Conservation (phyloP, 2,888 invertebrate species). For the Metellina segmentata region DNA sequence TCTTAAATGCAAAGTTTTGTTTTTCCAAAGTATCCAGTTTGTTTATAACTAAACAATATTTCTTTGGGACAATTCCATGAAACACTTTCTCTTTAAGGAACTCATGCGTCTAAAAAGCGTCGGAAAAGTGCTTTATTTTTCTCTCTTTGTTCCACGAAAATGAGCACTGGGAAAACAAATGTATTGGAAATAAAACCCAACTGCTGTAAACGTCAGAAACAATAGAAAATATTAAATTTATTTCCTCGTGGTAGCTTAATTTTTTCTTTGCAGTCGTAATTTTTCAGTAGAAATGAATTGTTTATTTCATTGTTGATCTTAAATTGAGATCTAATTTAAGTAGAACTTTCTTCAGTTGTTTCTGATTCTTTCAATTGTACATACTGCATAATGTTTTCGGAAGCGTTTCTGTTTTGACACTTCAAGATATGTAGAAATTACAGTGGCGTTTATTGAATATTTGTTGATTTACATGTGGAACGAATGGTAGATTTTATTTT, state of each 20-base stretch:
- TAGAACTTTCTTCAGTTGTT: background rate
- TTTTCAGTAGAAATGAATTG: background rate
- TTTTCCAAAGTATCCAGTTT: background rate
- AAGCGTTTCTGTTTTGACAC: too few species aligned
- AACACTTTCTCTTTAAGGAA: background rate
- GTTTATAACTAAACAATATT: background rate
- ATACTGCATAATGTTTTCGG: too few species aligned
- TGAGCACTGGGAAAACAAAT: background rate
- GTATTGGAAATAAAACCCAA: background rate
- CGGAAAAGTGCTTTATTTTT: background rate
- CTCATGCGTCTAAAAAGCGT: background rate
- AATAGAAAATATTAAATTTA: background rate
- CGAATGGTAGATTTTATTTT: too few species aligned
- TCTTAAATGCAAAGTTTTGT: background rate
- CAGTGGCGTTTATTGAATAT: too few species aligned
- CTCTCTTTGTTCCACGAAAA: background rate
- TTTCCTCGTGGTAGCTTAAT: background rate
- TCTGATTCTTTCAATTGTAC: background rate
- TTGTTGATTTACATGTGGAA: too few species aligned
- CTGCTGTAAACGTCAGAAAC: background rate
- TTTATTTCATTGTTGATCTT: background rate
- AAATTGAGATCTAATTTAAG: background rate
- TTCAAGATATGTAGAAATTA: too few species aligned
- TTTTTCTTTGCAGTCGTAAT: background rate
- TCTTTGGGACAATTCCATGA: background rate